A percentile compares a stretch with the other conserved stretches of the same genome.
These are phyloP conservation scores for Drosophila sucinea DNA, from an alignment of 1,140 invertebrate species.

Conservation along the genomic window DNA sequence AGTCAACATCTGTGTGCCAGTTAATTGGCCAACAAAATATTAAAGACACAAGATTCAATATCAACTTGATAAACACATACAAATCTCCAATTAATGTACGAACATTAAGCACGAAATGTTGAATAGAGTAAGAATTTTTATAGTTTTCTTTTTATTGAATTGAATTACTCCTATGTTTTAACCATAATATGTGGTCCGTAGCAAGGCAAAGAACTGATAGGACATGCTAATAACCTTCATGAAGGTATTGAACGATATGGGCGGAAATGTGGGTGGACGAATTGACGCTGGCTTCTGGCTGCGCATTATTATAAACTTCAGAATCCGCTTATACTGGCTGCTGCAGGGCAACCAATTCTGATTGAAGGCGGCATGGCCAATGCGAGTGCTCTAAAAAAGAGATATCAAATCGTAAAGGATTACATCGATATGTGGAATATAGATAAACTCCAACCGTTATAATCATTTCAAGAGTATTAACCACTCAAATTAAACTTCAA, in stretches of 20 bases:
- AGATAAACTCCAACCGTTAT: not conserved
- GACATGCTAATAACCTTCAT: constrained; percentile 78
- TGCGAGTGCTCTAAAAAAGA: constrained; percentile 53
- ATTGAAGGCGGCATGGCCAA: constrained; percentile 63
- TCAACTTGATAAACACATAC: no score
- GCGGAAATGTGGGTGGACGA: constrained; percentile 70
- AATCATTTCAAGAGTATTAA: no score
- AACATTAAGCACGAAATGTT: no score
- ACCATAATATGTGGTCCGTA: constrained; percentile 64
- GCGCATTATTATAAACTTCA: constrained; percentile 64
- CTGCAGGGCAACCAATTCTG: constrained; percentile 66
- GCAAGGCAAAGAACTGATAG: constrained; percentile 69
- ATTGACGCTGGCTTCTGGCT: constrained; percentile 70
- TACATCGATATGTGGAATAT: not conserved
- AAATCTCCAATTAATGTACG: no score
- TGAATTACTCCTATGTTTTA: not conserved
- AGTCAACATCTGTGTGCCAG: constrained; percentile 11
- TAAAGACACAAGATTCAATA: not conserved
- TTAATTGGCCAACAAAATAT: constrained; percentile 11
- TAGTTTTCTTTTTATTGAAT: not conserved
- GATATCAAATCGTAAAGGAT: not conserved
- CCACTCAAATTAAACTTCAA: no score
- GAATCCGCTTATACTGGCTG: constrained; percentile 55
- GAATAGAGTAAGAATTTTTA: not conserved
- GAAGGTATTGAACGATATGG: constrained; percentile 70